Base-by-base conservation (phyloP, 2,113 vertebrate species). In the Rhinogobius similis region DNA sequence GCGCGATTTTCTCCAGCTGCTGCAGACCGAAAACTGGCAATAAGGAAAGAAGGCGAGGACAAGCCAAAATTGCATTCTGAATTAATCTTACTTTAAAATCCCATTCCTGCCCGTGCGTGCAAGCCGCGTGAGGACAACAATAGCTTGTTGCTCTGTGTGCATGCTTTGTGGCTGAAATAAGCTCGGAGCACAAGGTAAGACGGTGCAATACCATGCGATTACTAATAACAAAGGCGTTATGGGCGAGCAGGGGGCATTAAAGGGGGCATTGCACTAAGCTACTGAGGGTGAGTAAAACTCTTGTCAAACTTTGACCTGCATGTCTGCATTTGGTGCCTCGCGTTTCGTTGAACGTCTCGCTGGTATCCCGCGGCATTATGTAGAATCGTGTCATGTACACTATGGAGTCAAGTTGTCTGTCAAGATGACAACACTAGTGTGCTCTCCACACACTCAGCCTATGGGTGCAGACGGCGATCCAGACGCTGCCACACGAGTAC, bases 1-100 rank as follows among this genome's bases (percentile, higher is more conserved):
- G 92, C 93, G 93, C 93, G 92, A 93, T 92, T 90, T 84, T 90
- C 92, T 93, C 93, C 93, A 94, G 93, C 93, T 94, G 92, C 93
- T 94, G 93, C 93, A 91, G 91, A 91, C 91, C 87, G 89, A 91
- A 91, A 91, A 91, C 91, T 90, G 91, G 92, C 93, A 92, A 92
- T 92, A 92, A 93, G 92, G 86, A 92, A 91, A 93, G 92, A 94
- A 92, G 91, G 92, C 91, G 92, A 91, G 91, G 92, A 93, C 91
- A 89, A 94, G 86, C 90, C 85, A 87, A 87, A 89, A 92, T 91
- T 89, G 86, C 88, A 87, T 78, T 79, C 88, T 85, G 89, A 76
- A 81, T 91, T 88, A 82, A 88, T 87, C 82, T 79, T 86, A 76
- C 86, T 87, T 79, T 63, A 78, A 86, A 86, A 87, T 76, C 84